Conservation (phyloP, 1,140 invertebrate species). For the Platorchestia sp. region DNA sequence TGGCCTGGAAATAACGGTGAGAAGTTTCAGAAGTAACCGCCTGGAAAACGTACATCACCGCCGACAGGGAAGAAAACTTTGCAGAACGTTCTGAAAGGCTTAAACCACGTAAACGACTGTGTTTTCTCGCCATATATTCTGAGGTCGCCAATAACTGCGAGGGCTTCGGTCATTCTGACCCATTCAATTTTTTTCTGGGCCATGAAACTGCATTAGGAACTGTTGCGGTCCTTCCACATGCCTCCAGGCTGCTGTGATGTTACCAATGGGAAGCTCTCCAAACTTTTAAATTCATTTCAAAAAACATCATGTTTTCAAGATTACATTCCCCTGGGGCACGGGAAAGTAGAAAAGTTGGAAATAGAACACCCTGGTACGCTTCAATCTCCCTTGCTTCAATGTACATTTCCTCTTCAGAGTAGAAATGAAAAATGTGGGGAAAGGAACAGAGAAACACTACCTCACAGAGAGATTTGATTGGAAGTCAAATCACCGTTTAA, state of each 20-base stretch:
- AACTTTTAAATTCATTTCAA: too few species aligned
- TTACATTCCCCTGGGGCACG: too few species aligned
- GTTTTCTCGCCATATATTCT: constrained; percentile 32
- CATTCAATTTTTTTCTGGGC: constrained; percentile 25
- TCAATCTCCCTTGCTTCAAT: too few species aligned
- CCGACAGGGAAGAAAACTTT: background rate
- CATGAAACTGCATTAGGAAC: background rate
- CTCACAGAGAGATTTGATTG: too few species aligned
- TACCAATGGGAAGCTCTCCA: background rate
- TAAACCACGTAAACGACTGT: constrained; percentile 45
- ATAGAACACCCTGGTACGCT: too few species aligned
- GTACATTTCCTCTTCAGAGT: too few species aligned
- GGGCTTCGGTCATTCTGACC: constrained; percentile 17
- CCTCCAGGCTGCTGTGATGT: background rate
- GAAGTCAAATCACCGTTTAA: too few species aligned
- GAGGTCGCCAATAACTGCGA: constrained; percentile 5
- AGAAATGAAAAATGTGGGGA: too few species aligned
- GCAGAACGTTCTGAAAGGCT: constrained; percentile 32
- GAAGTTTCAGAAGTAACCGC: constrained; percentile 48
- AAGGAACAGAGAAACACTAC: too few species aligned
- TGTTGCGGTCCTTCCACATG: background rate
- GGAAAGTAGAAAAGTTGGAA: too few species aligned
- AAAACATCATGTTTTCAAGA: too few species aligned
- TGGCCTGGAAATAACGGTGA: constrained; percentile 33
- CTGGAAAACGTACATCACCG: constrained; percentile 49